Evolutionary conservation across 2,888 invertebrate species (phyloP), one percentile per base, ranked within the genome.

Genomic region (Drosophila austrosaltans): DNA sequence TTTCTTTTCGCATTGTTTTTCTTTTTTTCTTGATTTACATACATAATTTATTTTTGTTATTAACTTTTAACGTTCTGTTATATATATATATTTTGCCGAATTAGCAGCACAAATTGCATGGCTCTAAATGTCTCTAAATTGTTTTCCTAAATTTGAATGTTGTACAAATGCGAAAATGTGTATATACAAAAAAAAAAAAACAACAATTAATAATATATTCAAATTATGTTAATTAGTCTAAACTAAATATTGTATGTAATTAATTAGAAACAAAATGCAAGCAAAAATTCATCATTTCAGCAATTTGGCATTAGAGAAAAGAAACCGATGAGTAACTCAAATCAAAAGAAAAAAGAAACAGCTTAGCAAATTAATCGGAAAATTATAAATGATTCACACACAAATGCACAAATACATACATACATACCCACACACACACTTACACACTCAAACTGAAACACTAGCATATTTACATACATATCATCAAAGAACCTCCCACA

Each of bases 291-390:
- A 70, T 48, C 40, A 62, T 63, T 61, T 69, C 39, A 56, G 54
- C 63, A 42, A 63, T 56, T 63, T 63, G 54, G 56, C 42, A 56
- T 53, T 54, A 42, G 48, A 22, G 4, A 48, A 25, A 48, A 62
- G 53, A 56, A 62, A 78, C 75, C 25, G 22, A 56, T 59, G 12
- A 48, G 39, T 44, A 40, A 12, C 25, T 48, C 22, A 25, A 48
- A 25, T 48, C 10, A 6, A 36, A 36, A 36, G 25, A 69, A 63
- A 54, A 69, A 63, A 69, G 69, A 74, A 81, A 87, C 88, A 83
- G 82, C 82, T 88, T 88, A 83, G 88, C 88, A 83, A 83, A 88
- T 83, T 88, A 87, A 82, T 73, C 73, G 70, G 67, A 64, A 79
- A 40, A 66, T 58, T 63, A 40, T 44, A 66, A 63, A 63, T 42